phyloP scores from a whole-genome alignment of 2,888 invertebrate species.

The Spilosoma lubricipeda region DNA sequence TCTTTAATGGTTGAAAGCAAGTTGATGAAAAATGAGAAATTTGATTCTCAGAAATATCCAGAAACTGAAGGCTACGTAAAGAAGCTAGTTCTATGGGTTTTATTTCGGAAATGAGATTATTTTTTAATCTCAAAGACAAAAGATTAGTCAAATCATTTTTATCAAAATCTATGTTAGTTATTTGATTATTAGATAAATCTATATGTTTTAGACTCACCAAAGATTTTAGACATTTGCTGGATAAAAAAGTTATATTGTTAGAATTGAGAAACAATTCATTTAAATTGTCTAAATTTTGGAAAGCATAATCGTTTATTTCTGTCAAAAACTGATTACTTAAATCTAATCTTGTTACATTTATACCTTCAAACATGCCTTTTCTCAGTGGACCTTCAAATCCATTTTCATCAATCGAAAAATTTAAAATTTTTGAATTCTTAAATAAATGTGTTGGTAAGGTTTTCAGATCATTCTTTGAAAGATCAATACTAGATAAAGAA shows the following conservation, averaged over 20 bases:
- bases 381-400: constrained; percentile 60
- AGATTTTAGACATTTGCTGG: constrained; percentile 58
- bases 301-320: constrained; percentile 67
- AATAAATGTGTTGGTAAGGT: constrained; percentile 62
- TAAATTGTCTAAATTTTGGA: constrained; percentile 60
- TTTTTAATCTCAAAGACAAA: constrained; percentile 52
- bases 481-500: constrained; percentile 53
- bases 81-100: constrained; percentile 55
- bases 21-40: constrained; percentile 60
- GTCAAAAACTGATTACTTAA: constrained; percentile 63
- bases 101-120: constrained; percentile 63
- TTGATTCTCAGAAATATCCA: constrained; percentile 72
- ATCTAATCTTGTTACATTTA: constrained; percentile 58
- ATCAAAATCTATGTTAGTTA: constrained; percentile 62
- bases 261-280: constrained; percentile 59
- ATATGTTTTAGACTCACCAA: constrained; percentile 55
- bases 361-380: constrained; percentile 68
- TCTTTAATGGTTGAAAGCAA: constrained; percentile 61
- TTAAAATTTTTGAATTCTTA: constrained; percentile 57
- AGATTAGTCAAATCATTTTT: constrained; percentile 62
- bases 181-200: constrained; percentile 69
- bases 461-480: constrained; percentile 67
- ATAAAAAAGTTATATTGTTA: constrained; percentile 61
- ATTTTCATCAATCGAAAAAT: constrained; percentile 64
- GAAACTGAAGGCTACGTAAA: constrained; percentile 57